Base-by-base conservation (phyloP, 2,888 invertebrate species). In the Phrixothrix hirtus region DNA sequence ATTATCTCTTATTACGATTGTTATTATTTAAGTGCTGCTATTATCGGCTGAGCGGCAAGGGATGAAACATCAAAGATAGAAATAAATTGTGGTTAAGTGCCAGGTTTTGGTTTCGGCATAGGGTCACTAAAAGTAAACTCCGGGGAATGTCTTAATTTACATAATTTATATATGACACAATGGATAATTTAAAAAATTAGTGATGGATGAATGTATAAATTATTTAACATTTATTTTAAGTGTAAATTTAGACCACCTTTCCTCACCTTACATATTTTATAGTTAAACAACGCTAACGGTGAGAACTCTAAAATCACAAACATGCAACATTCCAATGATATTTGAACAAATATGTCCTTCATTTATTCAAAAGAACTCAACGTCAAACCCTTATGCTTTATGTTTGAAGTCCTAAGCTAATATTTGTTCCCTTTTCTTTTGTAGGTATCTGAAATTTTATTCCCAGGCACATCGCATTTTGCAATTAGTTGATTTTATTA, bases 351-450 rank as follows among this genome's bases (percentile, higher is more conserved):
- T 13, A 38, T 26, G 26, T 38, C 13, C 13, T 25, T 38, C 26
- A 14, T 26, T 38, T 27, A 38, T 38, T 25, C 38, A 38, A 38
- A 38, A 26, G 26, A 12, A 26, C 38, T 51, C 39, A 17, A 36
- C 51, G 32, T 37, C 51, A 45, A 51, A 31, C 44, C 45, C 51
- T 45, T 51, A 51, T 29, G 39, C 17, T 39, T 47, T 27, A 16
- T 51, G 35, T 51, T 51, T 51, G 45, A 30, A 45, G 51, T 45
- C 51, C 51, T 51, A 45, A 39, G 17, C 38, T 45, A 51, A 51
- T 51, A 51, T 51, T 45, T 51, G 45, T 16, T 38, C 45, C 39
- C 41, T 51, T 50, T 30, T 49, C 36, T 29, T 43, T 47, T 47
- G 47, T 38, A 39, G 10, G 47, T 34, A 38, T 38, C 39, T 32